Base-by-base conservation (phyloP, 2,113 vertebrate genomes). In the Pterocles orientalis region DNA sequence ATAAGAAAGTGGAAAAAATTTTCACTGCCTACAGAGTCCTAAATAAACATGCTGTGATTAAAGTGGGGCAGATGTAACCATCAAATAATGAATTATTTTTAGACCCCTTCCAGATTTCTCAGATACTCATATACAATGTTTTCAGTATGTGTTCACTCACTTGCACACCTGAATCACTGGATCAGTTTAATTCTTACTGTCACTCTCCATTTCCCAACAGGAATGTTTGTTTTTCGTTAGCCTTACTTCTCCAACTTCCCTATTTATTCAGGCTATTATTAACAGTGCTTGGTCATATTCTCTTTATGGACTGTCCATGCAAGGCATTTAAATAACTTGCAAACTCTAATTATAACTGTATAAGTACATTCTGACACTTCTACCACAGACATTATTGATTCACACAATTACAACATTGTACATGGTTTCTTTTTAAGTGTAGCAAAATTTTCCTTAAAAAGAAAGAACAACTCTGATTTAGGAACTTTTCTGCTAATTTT, bases 191-290 rank as follows among this genome's bases (percentile, higher is more conserved):
- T 78, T 94, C 86, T 53, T 57, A 29, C 58, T 43, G 54, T 50
- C 54, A 7, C 28, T 76, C 62, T 57, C 18, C 16, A 10, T 34
- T 62, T 64, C 69, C 39, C 66, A 82, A 18, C 39, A 75, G 69
- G 29, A 77, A 76, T 41, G 60, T 90, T 95, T 72, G 33, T 88
- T 94, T 95, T 96, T 88, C 36, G n/a, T 92, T 88, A 87, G 24
- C 20, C 31, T 81, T 33, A 53, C 21, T 78, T 88, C 72, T 80
- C 48, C 36, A 88, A n/a, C 48, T 85, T 80, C 36, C 28, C 14
- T 82, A 25, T 43, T 92, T 88, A 65, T 73, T 76, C 62, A 89
- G 47, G 50, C 65, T 73, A 41, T 60, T 84, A 82, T 51, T 71
- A 64, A 71, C 15, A 76, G 10, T 6, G 19, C 36, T 77, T 75